Percentiles rank a stretch among this genome's conserved stretches.
Conservation (phyloP, 1,140 invertebrate genomes). For the Limonius californicus region DNA sequence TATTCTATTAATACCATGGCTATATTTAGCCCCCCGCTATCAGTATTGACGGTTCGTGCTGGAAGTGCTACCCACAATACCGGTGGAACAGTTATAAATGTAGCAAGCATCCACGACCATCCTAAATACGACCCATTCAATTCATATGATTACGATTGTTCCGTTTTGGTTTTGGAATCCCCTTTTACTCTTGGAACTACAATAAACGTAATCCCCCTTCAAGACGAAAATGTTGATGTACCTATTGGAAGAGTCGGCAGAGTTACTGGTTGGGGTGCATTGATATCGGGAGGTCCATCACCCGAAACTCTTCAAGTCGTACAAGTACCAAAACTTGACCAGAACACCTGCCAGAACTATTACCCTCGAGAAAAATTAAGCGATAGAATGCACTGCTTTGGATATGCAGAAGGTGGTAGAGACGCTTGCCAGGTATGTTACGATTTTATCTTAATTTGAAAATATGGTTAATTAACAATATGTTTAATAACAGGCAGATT, state of each 20-base stretch:
- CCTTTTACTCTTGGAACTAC: background rate
- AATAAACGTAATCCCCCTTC: background rate
- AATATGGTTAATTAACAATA: no score
- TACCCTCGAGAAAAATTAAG: slow-evolving; percentile 44
- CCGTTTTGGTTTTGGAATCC: background rate
- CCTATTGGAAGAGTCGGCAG: background rate
- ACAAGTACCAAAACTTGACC: background rate
- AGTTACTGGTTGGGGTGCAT: background rate
- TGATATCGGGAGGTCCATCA: background rate
- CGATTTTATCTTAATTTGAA: no score
- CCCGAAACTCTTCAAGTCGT: background rate
- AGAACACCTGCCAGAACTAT: background rate
- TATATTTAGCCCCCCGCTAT: no score
- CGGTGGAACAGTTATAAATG: no score
- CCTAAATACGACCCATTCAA: no score
- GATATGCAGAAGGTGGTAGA: slow-evolving; percentile 52
- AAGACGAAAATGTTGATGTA: background rate
- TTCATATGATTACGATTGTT: background rate
- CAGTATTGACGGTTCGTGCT: no score
- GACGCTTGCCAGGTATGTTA: slow-evolving; percentile 55
- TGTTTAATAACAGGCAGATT: no score
- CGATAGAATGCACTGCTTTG: slow-evolving; percentile 58
- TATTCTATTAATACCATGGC: no score
- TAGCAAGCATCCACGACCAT: background rate
- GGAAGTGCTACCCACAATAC: no score